Percentiles rank a stretch among this genome's conserved stretches.
These are phyloP conservation scores for Phoebastria nigripes DNA, from an alignment of 2,797 vertebrate species.

Conservation along the genomic window DNA sequence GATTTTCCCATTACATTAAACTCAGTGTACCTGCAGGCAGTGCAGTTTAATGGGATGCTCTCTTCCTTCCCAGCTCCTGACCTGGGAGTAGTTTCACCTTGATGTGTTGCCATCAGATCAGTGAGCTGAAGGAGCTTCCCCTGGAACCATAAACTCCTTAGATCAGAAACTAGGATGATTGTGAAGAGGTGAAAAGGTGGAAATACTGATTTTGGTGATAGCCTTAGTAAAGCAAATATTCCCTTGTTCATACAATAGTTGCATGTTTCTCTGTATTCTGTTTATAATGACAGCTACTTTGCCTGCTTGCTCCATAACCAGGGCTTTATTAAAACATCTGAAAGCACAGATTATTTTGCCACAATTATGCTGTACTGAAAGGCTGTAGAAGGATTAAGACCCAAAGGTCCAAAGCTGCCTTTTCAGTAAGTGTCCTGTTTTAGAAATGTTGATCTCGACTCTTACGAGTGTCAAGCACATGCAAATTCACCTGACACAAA, in stretches of 20 bases:
- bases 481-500: neutral
- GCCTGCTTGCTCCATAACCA: neutral
- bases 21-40: neutral
- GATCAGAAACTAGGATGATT: neutral
- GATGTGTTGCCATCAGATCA: neutral
- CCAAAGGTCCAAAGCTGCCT: neutral
- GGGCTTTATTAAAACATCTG: neutral
- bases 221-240: neutral
- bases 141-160: neutral
- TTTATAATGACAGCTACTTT: neutral
- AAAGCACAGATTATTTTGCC: neutral
- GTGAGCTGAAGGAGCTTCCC: neutral
- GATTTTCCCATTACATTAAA: neutral
- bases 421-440: neutral
- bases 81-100: neutral
- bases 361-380: neutral
- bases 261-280: neutral
- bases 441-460: neutral
- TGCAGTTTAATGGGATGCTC: neutral
- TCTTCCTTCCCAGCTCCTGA: neutral
- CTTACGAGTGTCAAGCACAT: neutral
- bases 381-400: neutral
- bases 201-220: neutral
- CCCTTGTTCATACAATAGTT: neutral
- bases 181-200: neutral